Base-by-base conservation (phyloP, 2,888 invertebrate genomes). In the Sphecodes monilicornis region DNA sequence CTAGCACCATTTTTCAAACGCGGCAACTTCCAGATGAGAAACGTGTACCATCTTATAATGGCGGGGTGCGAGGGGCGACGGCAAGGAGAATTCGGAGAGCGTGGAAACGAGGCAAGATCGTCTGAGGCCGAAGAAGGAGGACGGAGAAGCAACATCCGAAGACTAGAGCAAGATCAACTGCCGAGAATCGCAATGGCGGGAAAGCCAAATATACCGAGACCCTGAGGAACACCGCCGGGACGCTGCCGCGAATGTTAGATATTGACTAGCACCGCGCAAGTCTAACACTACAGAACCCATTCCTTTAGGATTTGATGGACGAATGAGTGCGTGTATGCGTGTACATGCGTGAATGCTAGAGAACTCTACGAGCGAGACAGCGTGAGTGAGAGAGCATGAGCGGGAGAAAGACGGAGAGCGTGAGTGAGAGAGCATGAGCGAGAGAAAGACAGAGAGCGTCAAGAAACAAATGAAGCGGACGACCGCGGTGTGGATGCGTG, bases 191-290 rank as follows among this genome's bases (percentile, higher is more conserved):
- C 36, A 1, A 36, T 10, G 66, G 66, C 66, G 66, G 66, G 66
- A 66, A 66, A 66, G 66, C 66, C 66, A 66, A 66, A 66, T 66
- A 66, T 66, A 32, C 66, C 36, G 66, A 22, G 36, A 66, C 36
- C 36, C 66, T 22, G 66, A 66, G 66, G 66, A 36, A 66, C 66
- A 66, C 22, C 66, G 36, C 0, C 39, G 5, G n/a, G 43, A 66
- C 66, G 66, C 36, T 66, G 36, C 64, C 64, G 64, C 36, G 66
- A 66, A 66, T 36, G 66, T 66, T 66, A 18, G 66, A n/a, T 66
- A 66, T 66, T 36, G 66, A 66, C 66, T 66, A 22, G 4, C 66
- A 36, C 3, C 22, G 66, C 22, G 66, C 66, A 36, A 66, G 36
- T 36, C 36, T 36, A 66, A 66, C 22, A 11, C 10, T 66, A 36